A percentile compares a stretch with the other conserved stretches of the same genome.
phyloP scores from a whole-genome alignment of 37 sponge, comb jelly and placozoan species.

The Eunapius fragilis region DNA sequence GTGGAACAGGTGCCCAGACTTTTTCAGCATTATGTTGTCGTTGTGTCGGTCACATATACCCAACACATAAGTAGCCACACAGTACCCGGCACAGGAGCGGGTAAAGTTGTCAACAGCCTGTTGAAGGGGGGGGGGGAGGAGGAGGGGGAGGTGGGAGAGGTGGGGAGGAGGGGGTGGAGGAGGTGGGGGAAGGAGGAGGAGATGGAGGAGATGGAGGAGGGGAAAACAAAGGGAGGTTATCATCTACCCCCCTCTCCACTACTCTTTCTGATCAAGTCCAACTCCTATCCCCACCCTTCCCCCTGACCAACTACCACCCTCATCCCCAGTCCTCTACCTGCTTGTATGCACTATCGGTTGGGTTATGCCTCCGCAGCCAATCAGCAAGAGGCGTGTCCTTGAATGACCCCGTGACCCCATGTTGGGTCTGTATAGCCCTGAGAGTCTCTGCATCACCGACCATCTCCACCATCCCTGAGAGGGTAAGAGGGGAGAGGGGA shows the following conservation, averaged over 20 bases:
- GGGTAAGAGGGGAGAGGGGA: not conserved
- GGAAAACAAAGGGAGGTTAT: too few species aligned
- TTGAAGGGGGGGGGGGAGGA: not conserved
- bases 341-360: conserved; percentile 71
- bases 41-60: conserved; percentile 93
- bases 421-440: conserved; percentile 83
- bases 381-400: conserved; percentile 82
- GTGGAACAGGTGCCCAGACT: conserved; percentile 91
- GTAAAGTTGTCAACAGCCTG: conserved; percentile 90
- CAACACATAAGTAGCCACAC: conserved; percentile 93
- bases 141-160: too few species aligned
- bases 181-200: too few species aligned
- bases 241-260: not conserved
- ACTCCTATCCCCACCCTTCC: not conserved
- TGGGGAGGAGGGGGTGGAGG: not conserved
- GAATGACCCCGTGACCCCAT: conserved; percentile 89
- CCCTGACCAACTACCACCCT: not conserved
- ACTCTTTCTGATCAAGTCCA: not conserved
- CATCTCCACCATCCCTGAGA: conserved; percentile 78
- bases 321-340: conserved; percentile 46
- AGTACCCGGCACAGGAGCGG: conserved; percentile 92
- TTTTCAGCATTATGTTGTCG: conserved; percentile 93
- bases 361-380: conserved; percentile 88
- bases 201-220: too few species aligned
- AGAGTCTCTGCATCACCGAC: conserved; percentile 78